phyloP scores from a whole-genome alignment of 2,797 vertebrate genomes.

The Hydrophis major region DNA sequence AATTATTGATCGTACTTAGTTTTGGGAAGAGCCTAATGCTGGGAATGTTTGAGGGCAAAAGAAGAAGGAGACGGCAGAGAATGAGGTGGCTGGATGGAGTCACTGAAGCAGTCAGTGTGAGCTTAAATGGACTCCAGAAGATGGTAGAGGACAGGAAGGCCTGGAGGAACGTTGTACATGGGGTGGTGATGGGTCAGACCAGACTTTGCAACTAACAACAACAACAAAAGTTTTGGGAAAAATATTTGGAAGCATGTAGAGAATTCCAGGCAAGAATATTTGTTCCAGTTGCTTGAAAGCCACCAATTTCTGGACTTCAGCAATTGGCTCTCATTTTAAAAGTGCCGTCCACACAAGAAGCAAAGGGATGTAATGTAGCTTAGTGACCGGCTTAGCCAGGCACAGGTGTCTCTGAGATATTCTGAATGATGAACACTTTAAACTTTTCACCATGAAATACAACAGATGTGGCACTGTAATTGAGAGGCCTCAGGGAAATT shows the following conservation, averaged over 20 bases:
- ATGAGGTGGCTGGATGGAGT: no score
- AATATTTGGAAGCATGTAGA: neutral
- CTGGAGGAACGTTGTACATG: no score
- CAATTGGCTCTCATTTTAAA: neutral
- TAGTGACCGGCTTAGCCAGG: slow-evolving; percentile 11
- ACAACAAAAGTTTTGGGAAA: neutral
- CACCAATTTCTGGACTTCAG: neutral
- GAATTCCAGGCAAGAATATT: neutral
- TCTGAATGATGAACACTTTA: slow-evolving; percentile 14
- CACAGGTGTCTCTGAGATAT: slow-evolving; percentile 10
- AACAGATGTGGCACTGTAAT: neutral
- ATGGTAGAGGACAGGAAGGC: no score
- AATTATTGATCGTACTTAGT: neutral
- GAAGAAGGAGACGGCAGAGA: no score
- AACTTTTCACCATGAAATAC: slow-evolving; percentile 20
- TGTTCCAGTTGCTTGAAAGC: neutral
- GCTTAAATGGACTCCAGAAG: no score
- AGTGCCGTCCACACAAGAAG: neutral
- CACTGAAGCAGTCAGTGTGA: no score
- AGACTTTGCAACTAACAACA: no score
- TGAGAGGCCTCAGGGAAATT: neutral
- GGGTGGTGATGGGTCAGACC: no score
- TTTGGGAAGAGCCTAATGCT: no score
- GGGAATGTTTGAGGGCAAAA: no score
- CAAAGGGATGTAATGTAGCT: neutral